phyloP scores from a whole-genome alignment of 1,140 invertebrate species.

The Cherax quadricarinatus region DNA sequence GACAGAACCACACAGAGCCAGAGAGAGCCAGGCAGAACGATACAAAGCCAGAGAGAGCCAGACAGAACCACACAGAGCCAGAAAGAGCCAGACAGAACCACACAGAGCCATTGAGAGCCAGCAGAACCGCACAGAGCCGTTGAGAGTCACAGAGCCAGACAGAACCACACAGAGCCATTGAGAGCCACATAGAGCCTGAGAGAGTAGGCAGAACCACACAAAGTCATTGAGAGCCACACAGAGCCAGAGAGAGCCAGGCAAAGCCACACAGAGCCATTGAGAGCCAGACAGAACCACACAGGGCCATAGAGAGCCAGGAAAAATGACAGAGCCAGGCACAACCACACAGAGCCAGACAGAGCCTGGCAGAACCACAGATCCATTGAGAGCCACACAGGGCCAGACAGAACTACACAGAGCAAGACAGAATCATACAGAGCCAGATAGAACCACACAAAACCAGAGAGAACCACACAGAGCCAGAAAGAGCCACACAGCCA shows the following conservation, averaged over 20 bases:
- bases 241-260: background rate
- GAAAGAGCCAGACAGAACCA: too few relatives aligned
- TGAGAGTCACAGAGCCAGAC: constrained; percentile 21
- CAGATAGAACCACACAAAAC: background rate
- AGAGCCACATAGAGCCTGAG: too few relatives aligned
- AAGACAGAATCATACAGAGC: background rate
- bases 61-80: too few relatives aligned
- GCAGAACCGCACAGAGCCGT: too few relatives aligned
- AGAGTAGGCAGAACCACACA: too few relatives aligned
- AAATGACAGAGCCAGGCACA: constrained; percentile 14
- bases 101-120: too few relatives aligned
- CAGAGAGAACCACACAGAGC: background rate
- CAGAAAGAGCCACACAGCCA: background rate
- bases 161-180: constrained; percentile 15
- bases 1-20: too few relatives aligned
- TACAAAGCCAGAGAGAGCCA: background rate
- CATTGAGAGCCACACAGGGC: background rate
- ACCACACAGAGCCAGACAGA: background rate
- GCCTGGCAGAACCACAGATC: background rate
- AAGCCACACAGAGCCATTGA: background rate
- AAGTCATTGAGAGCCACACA: too few relatives aligned
- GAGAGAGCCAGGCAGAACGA: background rate
- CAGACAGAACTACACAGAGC: background rate
- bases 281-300: too few relatives aligned
- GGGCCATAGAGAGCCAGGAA: too few relatives aligned